Conservation (phyloP, 35 echinoderm and acorn worm species). For the Apostichopus californicus region DNA sequence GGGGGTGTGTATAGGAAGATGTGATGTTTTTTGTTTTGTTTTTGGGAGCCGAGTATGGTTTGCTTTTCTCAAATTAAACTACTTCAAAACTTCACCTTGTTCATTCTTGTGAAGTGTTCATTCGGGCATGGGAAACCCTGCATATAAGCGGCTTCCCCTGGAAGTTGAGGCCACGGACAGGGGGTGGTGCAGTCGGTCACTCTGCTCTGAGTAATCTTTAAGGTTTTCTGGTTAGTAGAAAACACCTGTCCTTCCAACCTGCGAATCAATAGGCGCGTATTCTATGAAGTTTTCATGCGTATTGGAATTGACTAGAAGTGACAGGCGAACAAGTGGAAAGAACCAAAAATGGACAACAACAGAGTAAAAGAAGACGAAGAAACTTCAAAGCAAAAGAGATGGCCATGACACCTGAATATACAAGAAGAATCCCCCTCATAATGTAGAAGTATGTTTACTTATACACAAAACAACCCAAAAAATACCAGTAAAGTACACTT, state of each 20-base stretch:
- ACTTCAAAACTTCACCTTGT: neutral
- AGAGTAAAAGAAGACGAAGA: no score
- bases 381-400: neutral
- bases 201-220: neutral
- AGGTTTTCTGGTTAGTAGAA: neutral
- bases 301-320: neutral
- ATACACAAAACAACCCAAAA: neutral
- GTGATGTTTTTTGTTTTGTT: no score
- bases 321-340: neutral
- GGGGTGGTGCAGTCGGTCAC: neutral
- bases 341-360: no score
- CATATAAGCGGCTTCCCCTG: no score
- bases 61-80: no score
- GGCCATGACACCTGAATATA: neutral
- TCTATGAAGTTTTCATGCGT: neutral
- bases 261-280: neutral
- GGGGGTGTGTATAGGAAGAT: no score
- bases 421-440: neutral
- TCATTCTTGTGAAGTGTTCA: neutral
- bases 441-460: neutral
- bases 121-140: no score
- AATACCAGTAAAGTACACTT: neutral
- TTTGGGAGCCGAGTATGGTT: no score
- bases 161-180: neutral
- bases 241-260: neutral